A percentile compares a stretch with the other conserved stretches of the same genome.
Conservation (phyloP, 2,113 vertebrate species). For the Sorex araneus region DNA sequence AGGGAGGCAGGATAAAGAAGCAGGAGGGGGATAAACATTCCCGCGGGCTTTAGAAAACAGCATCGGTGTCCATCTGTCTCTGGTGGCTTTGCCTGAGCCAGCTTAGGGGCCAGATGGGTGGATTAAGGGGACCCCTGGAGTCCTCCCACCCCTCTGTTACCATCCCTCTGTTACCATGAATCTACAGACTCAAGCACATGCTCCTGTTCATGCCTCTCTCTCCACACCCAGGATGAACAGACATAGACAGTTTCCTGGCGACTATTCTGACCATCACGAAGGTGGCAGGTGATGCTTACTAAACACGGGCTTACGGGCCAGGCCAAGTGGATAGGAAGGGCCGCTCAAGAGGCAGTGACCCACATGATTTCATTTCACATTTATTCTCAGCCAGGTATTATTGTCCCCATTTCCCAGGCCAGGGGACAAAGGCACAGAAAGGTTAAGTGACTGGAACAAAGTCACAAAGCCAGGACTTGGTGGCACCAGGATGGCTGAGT, state of each 20-base stretch:
- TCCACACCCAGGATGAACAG: neutral
- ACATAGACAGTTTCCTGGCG: rapidly evolving
- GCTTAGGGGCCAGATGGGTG: conserved; percentile 65
- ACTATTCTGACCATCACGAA: rapidly evolving
- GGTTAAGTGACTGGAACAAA: conserved; percentile 8
- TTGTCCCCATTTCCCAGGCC: neutral
- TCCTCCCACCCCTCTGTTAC: neutral
- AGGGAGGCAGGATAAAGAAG: neutral
- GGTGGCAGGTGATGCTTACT: neutral
- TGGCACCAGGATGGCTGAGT: neutral
- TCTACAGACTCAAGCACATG: conserved; percentile 31
- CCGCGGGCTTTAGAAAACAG: conserved; percentile 35
- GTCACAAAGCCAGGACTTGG: neutral
- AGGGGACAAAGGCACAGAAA: conserved; percentile 42
- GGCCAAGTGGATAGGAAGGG: neutral
- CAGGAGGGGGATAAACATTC: neutral
- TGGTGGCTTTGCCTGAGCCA: conserved; percentile 27
- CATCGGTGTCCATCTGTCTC: conserved; percentile 42
- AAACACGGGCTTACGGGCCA: neutral
- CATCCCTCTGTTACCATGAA: neutral
- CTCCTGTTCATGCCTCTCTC: neutral
- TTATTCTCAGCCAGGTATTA: neutral
- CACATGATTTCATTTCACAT: neutral
- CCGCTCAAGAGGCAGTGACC: neutral
- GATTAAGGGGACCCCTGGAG: neutral